Conservation (phyloP, 2,888 invertebrate species). For the Autographa gamma region DNA sequence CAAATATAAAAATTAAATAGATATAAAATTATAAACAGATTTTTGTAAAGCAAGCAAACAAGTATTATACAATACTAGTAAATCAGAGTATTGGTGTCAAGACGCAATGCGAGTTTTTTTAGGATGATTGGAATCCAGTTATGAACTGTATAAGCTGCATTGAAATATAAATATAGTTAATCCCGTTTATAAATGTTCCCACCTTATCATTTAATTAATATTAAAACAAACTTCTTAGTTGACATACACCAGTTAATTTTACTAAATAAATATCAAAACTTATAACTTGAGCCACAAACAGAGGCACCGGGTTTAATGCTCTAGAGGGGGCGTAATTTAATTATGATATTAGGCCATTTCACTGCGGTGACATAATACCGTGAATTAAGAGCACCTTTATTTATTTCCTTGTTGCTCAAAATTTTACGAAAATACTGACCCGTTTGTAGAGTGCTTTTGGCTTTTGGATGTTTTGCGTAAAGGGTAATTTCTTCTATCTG, state of each 20-base stretch:
- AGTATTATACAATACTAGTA: too few species aligned
- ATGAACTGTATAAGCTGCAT: too few species aligned
- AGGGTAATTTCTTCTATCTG: neutral
- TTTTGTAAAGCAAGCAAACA: too few species aligned
- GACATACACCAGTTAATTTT: neutral
- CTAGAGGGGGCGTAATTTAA: constrained; percentile 46
- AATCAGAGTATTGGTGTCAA: too few species aligned
- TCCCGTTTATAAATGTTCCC: too few species aligned
- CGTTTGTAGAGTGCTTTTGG: neutral
- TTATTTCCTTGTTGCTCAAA: constrained; percentile 13
- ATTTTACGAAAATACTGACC: neutral
- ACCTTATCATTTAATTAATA: too few species aligned
- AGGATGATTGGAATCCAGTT: too few species aligned
- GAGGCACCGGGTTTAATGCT: constrained; percentile 34
- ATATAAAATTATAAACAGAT: too few species aligned
- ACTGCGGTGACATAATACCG: constrained; percentile 34
- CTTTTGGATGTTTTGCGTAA: neutral
- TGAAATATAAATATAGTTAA: too few species aligned
- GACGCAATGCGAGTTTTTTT: too few species aligned
- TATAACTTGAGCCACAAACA: constrained; percentile 14
- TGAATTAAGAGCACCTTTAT: constrained; percentile 11
- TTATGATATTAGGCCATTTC: constrained; percentile 47
- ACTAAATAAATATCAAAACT: neutral
- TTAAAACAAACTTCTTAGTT: too few species aligned
- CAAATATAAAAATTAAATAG: too few species aligned